Base-by-base conservation (phyloP, 2,113 vertebrate genomes). In the Chaetodon trifascialis region DNA sequence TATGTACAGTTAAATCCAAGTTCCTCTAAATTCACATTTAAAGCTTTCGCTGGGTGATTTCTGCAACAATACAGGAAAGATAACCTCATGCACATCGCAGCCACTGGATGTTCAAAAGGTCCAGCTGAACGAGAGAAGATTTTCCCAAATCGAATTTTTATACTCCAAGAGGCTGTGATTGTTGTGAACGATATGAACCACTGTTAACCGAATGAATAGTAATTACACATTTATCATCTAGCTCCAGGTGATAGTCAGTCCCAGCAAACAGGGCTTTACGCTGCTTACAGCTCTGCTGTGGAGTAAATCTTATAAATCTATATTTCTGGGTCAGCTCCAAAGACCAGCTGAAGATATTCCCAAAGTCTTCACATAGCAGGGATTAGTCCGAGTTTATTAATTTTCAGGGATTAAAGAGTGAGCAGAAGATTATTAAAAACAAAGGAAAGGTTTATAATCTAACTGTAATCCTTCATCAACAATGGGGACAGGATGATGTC, bases 371-470 rank as follows among this genome's bases (percentile, higher is more conserved):
- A 75, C 47, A 25, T 69, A 63, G 21, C 6, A 10, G 44, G 76
- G 86, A 91, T 89, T 92, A 84, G 34, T 73, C 8, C 49, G 67
- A 89, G 17, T 87, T 86, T 84, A 84, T 91, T 80, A 84, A 84
- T 91, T 89, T 88, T 79, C 70, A 78, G 3, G 64, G 92, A 93
- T 94, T 93, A 91, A 82, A 89, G 86, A 52, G 70, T 11, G 4
- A 91, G 64, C 59, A 42, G 66, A 86, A 88, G 88, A 92, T 91
- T 90, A 92, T 59, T 86, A 40, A 80, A 91, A 88, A 91, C 83
- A 88, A 92, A 83, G 79, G 72, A 54, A 82, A 70, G 74, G 66
- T 79, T 88, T 84, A 76, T 87, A 87, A 84, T 88, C 88, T 74
- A 78, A 86, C 85, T 79, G 76, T 92, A 89, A 94, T 92, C 92